Evolutionary conservation across 2,797 vertebrate genomes (phyloP), one percentile per base, ranked within the genome.

Genomic region (Gobionotothen gibberifrons): DNA sequence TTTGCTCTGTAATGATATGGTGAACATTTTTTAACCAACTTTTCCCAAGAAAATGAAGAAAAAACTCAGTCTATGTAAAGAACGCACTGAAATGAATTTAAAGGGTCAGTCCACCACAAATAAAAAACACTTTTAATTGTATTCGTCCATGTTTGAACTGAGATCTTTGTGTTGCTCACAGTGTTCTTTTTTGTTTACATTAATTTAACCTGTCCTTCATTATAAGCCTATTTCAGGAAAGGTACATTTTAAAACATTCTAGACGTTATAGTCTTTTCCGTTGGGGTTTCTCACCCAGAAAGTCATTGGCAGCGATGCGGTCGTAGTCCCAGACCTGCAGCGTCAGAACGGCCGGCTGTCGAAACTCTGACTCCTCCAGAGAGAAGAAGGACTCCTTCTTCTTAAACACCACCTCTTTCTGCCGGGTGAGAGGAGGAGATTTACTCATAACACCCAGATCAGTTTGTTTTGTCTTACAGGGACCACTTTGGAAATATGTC

Each of bases 261-360:
- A 57, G 16, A 52, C 13, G 14, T 14, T 14, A 29, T 13, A 13
- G 4, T 16, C 19, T 11, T 49, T 40, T 29, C 10, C 13, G 15
- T 62, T 3, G 13, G 22, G n/a, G 4, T 19, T 51, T 53, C 93
- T 85, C 92, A 98, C 97, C 96, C 54, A 99, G 93, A 84, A 98
- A 99, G 87, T 98, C 97, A 39, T 97, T 98, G 82, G 98, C 90
- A 0, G 91, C 92, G 72, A 99, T 96, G 69, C 95, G 94, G 84
- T 99, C 97, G 0, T 98, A 97, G 84, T 98, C 98, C 98, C 97
- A 99, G 78, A 98, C 94, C 90, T 99, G 97, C 69, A 99, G 93
- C 4, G 94, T 90, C 53, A 99, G 93, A 78, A 96, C 93, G 0
- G 96, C 95, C 0, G 96, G 97, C 82, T 98, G 97, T 26, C 93